Conservation (phyloP, 2,797 vertebrate species). For the Delichon dasypus region DNA sequence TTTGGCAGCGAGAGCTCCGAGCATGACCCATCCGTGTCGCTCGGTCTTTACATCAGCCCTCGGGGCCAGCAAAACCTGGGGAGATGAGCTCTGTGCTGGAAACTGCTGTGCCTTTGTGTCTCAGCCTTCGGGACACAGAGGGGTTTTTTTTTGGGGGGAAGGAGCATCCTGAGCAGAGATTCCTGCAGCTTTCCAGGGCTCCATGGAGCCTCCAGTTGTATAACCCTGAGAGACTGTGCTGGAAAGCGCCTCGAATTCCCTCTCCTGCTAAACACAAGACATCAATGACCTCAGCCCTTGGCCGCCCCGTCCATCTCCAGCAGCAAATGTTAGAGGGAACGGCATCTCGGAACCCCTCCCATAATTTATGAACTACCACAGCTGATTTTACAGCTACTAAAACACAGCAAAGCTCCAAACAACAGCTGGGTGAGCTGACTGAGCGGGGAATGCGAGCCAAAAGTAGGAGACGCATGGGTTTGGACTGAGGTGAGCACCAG, state of each 20-base stretch:
- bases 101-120: background rate
- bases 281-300: slow-evolving; percentile 35
- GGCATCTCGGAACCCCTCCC: background rate
- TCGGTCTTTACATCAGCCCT: background rate
- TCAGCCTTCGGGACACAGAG: background rate
- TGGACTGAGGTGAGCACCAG: background rate
- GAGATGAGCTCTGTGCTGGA: background rate
- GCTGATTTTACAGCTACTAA: slow-evolving; percentile 16
- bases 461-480: background rate
- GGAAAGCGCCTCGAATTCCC: background rate
- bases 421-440: background rate
- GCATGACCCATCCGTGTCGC: background rate
- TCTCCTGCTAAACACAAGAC: background rate
- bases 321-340: background rate
- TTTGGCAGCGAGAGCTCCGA: background rate
- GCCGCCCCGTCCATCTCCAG: background rate
- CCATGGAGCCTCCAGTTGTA: background rate
- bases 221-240: background rate
- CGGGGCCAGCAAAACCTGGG: background rate
- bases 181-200: background rate
- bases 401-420: background rate
- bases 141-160: background rate
- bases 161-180: background rate
- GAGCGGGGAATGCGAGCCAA: background rate
- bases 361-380: background rate